These are phyloP conservation scores for Gerris lacustris DNA, from an alignment of 2,888 invertebrate species.

Conservation along the genomic window DNA sequence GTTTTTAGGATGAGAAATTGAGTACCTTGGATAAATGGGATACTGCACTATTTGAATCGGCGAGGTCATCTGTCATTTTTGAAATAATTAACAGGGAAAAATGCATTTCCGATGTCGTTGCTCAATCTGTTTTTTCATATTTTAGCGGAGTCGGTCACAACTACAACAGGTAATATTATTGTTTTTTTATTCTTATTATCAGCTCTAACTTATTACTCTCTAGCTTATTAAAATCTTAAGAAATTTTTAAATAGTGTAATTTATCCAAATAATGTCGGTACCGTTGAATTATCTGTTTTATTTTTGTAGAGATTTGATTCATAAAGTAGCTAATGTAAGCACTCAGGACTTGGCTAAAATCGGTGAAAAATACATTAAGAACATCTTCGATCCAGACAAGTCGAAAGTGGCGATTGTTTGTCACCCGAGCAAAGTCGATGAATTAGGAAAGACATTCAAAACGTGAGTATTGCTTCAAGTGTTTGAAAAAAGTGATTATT, in stretches of 20 bases:
- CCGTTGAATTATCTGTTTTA: neutral
- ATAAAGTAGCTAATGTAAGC: conserved; percentile 52
- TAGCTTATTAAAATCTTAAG: no score
- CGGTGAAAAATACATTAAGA: conserved; percentile 56
- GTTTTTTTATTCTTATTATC: neutral
- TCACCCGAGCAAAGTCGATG: conserved; percentile 59
- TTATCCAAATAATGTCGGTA: no score
- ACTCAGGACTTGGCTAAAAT: conserved; percentile 51
- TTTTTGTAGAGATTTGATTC: conserved; percentile 48
- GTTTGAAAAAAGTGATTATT: conserved; percentile 8
- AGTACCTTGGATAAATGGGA: conserved; percentile 45
- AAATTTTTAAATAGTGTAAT: no score
- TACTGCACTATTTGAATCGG: conserved; percentile 61
- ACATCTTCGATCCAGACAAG: conserved; percentile 49
- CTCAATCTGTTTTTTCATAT: conserved; percentile 58
- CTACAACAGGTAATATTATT: conserved; percentile 49
- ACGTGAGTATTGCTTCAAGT: conserved; percentile 41
- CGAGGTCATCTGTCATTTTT: conserved; percentile 74
- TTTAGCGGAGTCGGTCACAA: conserved; percentile 52
- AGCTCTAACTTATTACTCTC: no score
- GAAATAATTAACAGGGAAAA: conserved; percentile 71
- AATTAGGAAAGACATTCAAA: conserved; percentile 52
- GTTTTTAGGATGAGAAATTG: conserved; percentile 47
- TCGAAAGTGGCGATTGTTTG: conserved; percentile 61
- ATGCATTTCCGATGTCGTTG: conserved; percentile 59